A percentile compares a stretch with the other conserved stretches of the same genome.
These are phyloP conservation scores for Plecturocebus donacophilus DNA, from an alignment of 2,113 vertebrate genomes.

Conservation along the genomic window DNA sequence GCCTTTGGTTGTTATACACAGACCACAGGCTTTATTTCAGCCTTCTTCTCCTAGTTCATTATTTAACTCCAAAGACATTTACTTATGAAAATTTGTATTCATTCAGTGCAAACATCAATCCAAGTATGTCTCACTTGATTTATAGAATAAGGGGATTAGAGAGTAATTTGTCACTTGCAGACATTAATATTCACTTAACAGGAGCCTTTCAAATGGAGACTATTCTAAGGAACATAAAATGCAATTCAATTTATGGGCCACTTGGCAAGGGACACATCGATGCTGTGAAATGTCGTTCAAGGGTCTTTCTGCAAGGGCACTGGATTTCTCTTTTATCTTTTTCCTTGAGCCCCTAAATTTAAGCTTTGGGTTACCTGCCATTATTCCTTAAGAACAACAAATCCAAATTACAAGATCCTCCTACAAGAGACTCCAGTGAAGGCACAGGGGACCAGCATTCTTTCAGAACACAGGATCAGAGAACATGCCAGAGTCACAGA, in stretches of 20 bases:
- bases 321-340: not conserved
- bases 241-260: not conserved
- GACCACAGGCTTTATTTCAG: slow-evolving; percentile 70
- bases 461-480: not conserved
- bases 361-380: not conserved
- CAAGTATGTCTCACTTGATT: not conserved
- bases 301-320: not conserved
- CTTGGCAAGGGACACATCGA: not conserved
- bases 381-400: not conserved
- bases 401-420: not conserved
- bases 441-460: not conserved
- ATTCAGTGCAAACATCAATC: not conserved
- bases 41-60: not conserved
- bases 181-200: not conserved
- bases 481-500: accelerated
- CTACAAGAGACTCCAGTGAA: not conserved
- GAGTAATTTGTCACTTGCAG: not conserved
- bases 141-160: not conserved
- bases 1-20: slow-evolving; percentile 66
- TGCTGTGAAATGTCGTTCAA: not conserved
- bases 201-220: not conserved
- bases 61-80: not conserved
- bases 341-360: not conserved
- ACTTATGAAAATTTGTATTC: not conserved
- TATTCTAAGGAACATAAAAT: not conserved